Evolutionary conservation across 2,888 invertebrate species (phyloP), one percentile per base, ranked within the genome.

Genomic region (Criorhina ranunculi): DNA sequence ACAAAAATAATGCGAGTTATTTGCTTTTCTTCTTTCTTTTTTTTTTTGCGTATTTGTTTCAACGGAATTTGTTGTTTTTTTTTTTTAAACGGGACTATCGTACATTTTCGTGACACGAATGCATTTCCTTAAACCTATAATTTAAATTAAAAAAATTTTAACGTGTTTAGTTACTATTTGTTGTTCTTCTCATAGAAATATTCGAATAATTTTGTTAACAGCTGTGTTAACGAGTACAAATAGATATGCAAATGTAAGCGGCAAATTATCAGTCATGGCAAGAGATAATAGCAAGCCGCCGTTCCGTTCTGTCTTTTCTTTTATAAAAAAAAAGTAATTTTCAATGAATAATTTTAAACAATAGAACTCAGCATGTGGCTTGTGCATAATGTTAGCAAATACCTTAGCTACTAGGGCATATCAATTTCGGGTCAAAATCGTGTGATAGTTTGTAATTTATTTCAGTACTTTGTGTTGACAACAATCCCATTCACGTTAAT

Each of bases 101-200:
- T 51, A 37, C 62, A 51, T 69, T 62, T 79, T 62, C 69, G 79
- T 78, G 79, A 79, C 79, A 77, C 82, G 42, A 73, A 83, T 83
- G 31, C 83, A 83, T 83, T 73, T 44, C 37, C 31, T 60, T 57
- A 49, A 70, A 77, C 70, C 77, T 77, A 70, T 24, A 72, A 77
- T 9, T 53, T 49, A 33, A 72, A 60, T 46, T 57, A 44, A 2
- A 19, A 15, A 11, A 35, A 7, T 42, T 3, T 53, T 53, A n/a
- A n/a, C n/a, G n/a, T n/a, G n/a, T n/a, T n/a, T n/a, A n/a, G n/a
- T 67, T 66, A 57, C 4, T 35, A 55, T 44, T 3, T 49, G 31
- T 15, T 9, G 24, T 24, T 24, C 2, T 24, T 24, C 24, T 24
- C 24, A 3, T n/a, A 40, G 5, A 46, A 46, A 49, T 29, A 70